Base-by-base conservation (phyloP, 2,888 invertebrate genomes). In the Mimumesa dahlbomi region DNA sequence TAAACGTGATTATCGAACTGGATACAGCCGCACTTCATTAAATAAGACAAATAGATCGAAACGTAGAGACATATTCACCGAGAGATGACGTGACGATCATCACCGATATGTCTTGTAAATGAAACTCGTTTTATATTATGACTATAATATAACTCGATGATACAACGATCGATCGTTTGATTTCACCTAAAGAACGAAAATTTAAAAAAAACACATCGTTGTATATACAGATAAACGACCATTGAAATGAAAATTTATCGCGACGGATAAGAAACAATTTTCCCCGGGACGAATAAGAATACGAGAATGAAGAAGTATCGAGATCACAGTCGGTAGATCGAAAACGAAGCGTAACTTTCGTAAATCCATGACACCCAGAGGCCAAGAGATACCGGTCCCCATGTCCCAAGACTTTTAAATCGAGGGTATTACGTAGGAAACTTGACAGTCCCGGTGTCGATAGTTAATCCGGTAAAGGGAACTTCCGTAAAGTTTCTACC, bases 401-500 rank as follows among this genome's bases (percentile, higher is more conserved):
- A 7, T 19, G 31, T 21, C 22, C 45, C 34, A n/a, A 21, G 34
- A 61, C 57, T 70, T 64, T 46, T 45, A 53, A 70, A 61, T 45
- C 34, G 16, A 25, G 31, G n/a, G n/a, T 14, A 45, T 45, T 56
- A 29, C 42, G 14, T 4, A 6, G 13, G 11, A 25, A 38, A 58
- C 59, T 57, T 73, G 29, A 25, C 29, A 16, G 40, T 58, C 54
- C 21, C 46, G 21, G 67, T 29, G 4, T 25, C 3, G 36, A 63
- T 57, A 50, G 42, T 77, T 75, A 73, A 75, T 77, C 64, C 77
- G 7, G 22, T 36, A 46, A 53, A 50, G 18, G 13, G 6, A 66
- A 65, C 42, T 75, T 48, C 19, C 36, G 19, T 9, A 18, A 63
- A 52, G 48, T 40, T 29, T 31, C 34, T 21, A n/a, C 22, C 21